These are phyloP conservation scores for Empidonax traillii DNA, from an alignment of 2,113 vertebrate genomes.

Conservation along the genomic window DNA sequence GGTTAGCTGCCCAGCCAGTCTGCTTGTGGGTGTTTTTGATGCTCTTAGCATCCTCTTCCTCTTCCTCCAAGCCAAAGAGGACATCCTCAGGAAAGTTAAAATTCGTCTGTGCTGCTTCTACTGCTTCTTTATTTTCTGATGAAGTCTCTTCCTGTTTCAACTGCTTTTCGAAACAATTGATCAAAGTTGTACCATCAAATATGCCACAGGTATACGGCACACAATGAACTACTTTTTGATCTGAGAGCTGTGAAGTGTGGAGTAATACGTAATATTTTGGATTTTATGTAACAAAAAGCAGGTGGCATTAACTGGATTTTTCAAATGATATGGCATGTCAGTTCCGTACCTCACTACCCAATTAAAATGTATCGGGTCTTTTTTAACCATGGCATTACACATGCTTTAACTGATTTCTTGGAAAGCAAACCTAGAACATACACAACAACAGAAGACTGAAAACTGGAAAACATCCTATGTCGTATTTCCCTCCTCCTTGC, in stretches of 20 bases:
- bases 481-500: background rate
- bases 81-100: constrained; percentile 56
- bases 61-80: constrained; percentile 64
- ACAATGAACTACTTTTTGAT: constrained; percentile 57
- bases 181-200: constrained; percentile 65
- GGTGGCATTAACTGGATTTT: constrained; percentile 51
- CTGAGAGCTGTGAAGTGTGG: constrained; percentile 42
- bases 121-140: constrained; percentile 53
- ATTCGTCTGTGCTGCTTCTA: constrained; percentile 49
- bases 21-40: constrained; percentile 68
- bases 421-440: constrained; percentile 2
- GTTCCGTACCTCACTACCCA: background rate
- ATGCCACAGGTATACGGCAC: constrained; percentile 57
- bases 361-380: background rate
- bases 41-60: constrained; percentile 69
- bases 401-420: constrained; percentile 2
- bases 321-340: background rate
- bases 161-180: constrained; percentile 65
- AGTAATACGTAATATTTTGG: constrained; percentile 29
- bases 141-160: constrained; percentile 62
- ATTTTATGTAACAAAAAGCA: constrained; percentile 54
- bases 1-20: constrained; percentile 61
- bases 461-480: background rate
- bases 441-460: background rate
- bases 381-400: constrained; percentile 55